Evolutionary conservation across 2,113 vertebrate genomes (phyloP).

Genomic region (Rhinichthys klamathensis): DNA sequence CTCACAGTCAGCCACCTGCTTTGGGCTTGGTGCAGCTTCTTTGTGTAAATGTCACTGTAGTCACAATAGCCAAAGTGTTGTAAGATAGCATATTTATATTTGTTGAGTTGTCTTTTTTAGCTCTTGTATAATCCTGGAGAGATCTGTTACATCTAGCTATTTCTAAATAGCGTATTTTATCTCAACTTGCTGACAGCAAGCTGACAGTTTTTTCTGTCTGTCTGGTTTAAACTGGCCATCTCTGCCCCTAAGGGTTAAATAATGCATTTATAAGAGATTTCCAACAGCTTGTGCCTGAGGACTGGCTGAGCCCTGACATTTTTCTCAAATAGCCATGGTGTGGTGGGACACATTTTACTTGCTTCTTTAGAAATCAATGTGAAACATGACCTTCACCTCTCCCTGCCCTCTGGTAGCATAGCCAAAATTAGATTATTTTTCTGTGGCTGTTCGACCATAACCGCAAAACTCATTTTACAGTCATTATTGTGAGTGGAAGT

Average conservation of each 20-base stretch:
- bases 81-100: background rate
- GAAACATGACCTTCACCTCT: constrained; percentile 27
- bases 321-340: constrained; percentile 2
- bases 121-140: background rate
- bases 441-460: background rate
- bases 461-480: background rate
- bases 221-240: background rate
- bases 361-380: constrained; percentile 40
- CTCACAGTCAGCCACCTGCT: constrained; percentile 25
- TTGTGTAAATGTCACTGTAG: constrained; percentile 19
- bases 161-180: background rate
- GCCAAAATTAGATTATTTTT: constrained; percentile 9
- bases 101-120: background rate
- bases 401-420: constrained; percentile 23
- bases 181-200: background rate
- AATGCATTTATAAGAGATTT: background rate
- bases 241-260: background rate
- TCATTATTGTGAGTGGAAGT: constrained; percentile 1
- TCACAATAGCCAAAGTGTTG: background rate
- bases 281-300: background rate
- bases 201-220: background rate
- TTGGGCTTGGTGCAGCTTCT: background rate
- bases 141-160: background rate
- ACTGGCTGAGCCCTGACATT: background rate
- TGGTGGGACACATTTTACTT: constrained; percentile 22